Evolutionary conservation across 2,888 invertebrate species (phyloP).

Genomic region (Phlogophora meticulosa): DNA sequence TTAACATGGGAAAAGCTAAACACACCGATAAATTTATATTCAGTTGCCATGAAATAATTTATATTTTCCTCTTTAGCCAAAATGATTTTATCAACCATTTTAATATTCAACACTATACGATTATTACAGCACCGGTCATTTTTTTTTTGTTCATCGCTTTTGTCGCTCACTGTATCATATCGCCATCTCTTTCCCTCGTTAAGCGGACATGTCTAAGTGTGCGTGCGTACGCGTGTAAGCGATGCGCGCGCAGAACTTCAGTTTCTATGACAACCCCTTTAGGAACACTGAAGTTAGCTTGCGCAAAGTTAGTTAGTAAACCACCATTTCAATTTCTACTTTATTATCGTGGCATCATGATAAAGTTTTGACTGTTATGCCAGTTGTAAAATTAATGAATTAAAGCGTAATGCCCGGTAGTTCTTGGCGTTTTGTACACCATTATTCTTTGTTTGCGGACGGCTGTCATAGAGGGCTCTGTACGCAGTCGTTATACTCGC

Average conservation of each 20-base stretch:
- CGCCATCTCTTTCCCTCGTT: slow-evolving; percentile 78
- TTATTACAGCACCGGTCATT: slow-evolving; percentile 49
- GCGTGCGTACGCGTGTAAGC: slow-evolving; percentile 75
- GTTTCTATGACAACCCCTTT: slow-evolving; percentile 91
- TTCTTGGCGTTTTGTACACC: slow-evolving; percentile 83
- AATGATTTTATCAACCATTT: slow-evolving; percentile 11
- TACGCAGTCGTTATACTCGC: slow-evolving; percentile 7
- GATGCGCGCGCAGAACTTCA: slow-evolving; percentile 89
- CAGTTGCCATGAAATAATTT: background rate
- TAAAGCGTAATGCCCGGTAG: slow-evolving; percentile 87
- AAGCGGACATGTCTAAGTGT: slow-evolving; percentile 75
- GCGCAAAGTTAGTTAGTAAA: slow-evolving; percentile 75
- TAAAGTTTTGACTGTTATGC: slow-evolving; percentile 53
- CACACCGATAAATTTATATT: too few relatives aligned
- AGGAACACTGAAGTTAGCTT: slow-evolving; percentile 86
- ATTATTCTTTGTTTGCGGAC: slow-evolving; percentile 83
- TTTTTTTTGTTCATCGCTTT: slow-evolving; percentile 58
- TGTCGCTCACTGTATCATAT: slow-evolving; percentile 74
- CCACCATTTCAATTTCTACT: slow-evolving; percentile 37
- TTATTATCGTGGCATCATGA: slow-evolving; percentile 48
- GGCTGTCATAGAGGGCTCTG: slow-evolving; percentile 73
- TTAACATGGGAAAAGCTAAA: too few relatives aligned
- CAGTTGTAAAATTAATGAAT: slow-evolving; percentile 88
- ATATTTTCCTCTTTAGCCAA: background rate
- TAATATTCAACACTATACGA: slow-evolving; percentile 34